Base-by-base conservation (phyloP, 2,113 vertebrate species). In the Rhipidura dahli region DNA sequence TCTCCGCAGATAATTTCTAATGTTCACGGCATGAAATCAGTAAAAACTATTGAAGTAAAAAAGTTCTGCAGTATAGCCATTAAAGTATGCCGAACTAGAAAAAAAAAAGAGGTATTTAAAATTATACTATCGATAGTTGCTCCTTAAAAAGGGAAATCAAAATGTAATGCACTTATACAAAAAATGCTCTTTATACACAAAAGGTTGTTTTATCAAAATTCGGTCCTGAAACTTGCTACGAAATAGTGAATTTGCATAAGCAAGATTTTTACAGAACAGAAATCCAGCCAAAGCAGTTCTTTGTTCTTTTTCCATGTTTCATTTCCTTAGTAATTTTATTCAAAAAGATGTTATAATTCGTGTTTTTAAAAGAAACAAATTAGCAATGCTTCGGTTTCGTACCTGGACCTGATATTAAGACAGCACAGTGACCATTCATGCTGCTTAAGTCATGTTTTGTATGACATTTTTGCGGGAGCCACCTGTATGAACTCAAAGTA, bases 1-100 rank as follows among this genome's bases (percentile, higher is more conserved):
- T 97, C 96, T 94, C 97, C 95, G 91, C 96, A 96, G 96, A 97
- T 96, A 98, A 98, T 98, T 98, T 98, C 96, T 97, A 96, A 96
- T 94, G 79, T 97, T 98, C 96, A 92, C 96, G 97, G 92, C 96
- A 98, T 96, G 96, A 98, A 98, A 97, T 95, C 90, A 94, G 94
- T 94, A 97, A 96, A 96, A 97, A 97, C 69, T 96, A 87, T 96
- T 97, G 93, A 94, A 96, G 78, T 87, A 80, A 97, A 98, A 96
- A 84, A 90, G 65, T 97, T 97, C 89, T 91, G 51, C 95, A 94
- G 84, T 66, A 93, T 61, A 83, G n/a, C 69, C 87, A 96, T 97
- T 97, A 94, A 92, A 88, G 83, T 94, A 94, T 15, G 28, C 33
- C 68, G 77, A 88, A 80, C 27, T 94, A 47, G 30, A 45, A 95